A percentile compares a stretch with the other conserved stretches of the same genome.
phyloP scores from a whole-genome alignment of 1,140 invertebrate species.

The Anagrus nilaparvatae region DNA sequence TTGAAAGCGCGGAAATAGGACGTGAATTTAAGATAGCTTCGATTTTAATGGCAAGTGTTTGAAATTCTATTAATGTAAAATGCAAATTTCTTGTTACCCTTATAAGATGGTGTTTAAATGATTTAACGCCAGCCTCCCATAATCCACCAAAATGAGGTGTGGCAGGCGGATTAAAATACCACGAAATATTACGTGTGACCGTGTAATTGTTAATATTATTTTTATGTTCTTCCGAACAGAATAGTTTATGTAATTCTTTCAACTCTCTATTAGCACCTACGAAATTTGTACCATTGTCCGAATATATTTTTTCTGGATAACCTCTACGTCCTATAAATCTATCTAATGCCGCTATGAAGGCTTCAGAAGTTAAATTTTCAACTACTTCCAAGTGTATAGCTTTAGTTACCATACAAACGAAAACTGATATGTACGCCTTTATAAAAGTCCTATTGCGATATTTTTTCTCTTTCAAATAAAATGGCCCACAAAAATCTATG shows the following conservation, averaged over 20 bases:
- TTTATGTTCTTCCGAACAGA: neutral
- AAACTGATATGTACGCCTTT: conserved; percentile 1
- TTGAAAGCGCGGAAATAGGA: neutral
- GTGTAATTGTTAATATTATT: neutral
- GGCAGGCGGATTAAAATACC: neutral
- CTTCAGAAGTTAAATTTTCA: neutral
- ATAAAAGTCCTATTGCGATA: neutral
- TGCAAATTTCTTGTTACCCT: neutral
- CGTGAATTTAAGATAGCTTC: neutral
- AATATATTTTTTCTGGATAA: neutral
- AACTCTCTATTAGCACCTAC: neutral
- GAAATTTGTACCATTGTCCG: conserved; percentile 2
- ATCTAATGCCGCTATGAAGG: neutral
- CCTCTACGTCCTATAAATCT: conserved; percentile 1
- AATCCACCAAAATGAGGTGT: neutral
- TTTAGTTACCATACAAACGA: neutral
- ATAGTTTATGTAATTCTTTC: neutral
- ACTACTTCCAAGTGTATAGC: neutral
- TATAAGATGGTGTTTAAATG: neutral
- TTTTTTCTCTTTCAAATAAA: conserved; percentile 21
- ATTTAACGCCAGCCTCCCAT: neutral
- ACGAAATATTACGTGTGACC: neutral
- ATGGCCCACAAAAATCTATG: conserved; percentile 34
- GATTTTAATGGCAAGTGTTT: neutral
- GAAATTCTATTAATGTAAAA: neutral